phyloP scores from a whole-genome alignment of 2,888 invertebrate genomes.

The Opisthograptis luteolata region DNA sequence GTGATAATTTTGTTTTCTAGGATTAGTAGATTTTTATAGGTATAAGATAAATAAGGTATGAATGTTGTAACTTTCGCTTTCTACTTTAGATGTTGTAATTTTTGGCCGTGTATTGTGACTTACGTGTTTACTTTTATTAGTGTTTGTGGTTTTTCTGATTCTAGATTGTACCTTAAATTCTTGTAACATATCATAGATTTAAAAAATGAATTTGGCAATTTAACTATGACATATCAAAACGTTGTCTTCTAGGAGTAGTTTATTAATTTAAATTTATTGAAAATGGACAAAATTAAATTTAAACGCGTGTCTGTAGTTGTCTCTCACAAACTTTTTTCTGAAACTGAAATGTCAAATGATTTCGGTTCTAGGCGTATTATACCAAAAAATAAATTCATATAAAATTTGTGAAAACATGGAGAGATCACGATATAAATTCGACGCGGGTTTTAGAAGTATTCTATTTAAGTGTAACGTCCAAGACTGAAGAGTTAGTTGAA shows the following conservation, averaged over 20 bases:
- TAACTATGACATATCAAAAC: constrained; percentile 41
- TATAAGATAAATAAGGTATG: constrained; percentile 56
- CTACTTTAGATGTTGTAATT: constrained; percentile 74
- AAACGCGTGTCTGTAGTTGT: constrained; percentile 39
- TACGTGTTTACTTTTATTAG: constrained; percentile 64
- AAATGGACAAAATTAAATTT: constrained; percentile 47
- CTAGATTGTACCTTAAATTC: constrained; percentile 56
- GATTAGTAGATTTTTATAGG: constrained; percentile 62
- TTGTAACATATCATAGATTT: constrained; percentile 34
- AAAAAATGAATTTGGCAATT: constrained; percentile 34
- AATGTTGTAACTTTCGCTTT: constrained; percentile 73
- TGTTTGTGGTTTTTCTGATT: constrained; percentile 70
- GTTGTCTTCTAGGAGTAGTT: constrained; percentile 40
- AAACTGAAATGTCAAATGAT: constrained; percentile 43
- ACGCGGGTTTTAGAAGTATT: constrained; percentile 82
- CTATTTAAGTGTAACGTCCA: constrained; percentile 83
- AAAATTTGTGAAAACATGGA: constrained; percentile 39
- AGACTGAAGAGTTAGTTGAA: constrained; percentile 83
- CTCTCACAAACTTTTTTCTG: constrained; percentile 23
- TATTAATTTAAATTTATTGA: constrained; percentile 14
- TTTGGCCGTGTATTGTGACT: constrained; percentile 66
- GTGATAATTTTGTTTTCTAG: constrained; percentile 71
- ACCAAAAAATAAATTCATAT: constrained; percentile 16
- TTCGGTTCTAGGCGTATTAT: constrained; percentile 42
- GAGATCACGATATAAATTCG: constrained; percentile 65